phyloP scores from a whole-genome alignment of 2,113 vertebrate genomes.

The Psophia crepitans region DNA sequence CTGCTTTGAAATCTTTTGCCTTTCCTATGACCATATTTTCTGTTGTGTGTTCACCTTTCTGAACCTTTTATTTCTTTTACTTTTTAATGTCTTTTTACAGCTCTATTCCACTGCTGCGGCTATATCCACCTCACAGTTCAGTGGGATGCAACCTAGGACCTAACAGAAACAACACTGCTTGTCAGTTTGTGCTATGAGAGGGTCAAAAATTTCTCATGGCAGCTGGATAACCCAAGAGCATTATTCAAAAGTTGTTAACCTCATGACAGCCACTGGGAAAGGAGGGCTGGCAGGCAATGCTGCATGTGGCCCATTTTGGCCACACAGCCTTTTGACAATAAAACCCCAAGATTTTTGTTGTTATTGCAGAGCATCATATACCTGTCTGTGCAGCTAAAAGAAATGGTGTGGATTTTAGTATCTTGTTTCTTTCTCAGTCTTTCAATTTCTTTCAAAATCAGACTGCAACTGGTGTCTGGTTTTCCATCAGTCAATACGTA shows the following conservation, averaged over 20 bases:
- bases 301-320: background rate
- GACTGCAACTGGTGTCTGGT: slow-evolving; percentile 77
- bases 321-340: background rate
- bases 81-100: background rate
- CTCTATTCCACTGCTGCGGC: background rate
- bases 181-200: background rate
- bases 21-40: background rate
- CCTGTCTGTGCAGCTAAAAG: slow-evolving; percentile 75
- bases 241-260: background rate
- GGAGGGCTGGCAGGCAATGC: background rate
- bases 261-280: background rate
- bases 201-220: background rate
- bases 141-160: background rate
- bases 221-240: background rate
- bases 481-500: slow-evolving; percentile 84
- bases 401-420: slow-evolving; percentile 77
- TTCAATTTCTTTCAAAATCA: slow-evolving; percentile 70
- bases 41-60: background rate
- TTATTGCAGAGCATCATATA: background rate
- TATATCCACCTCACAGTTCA: background rate
- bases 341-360: background rate
- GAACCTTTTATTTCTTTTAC: background rate
- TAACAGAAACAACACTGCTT: background rate
- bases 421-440: slow-evolving; percentile 48
- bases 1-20: background rate